Percentiles rank a stretch among this genome's conserved stretches.
Conservation (phyloP, 2,113 vertebrate genomes). For the Passer domesticus region DNA sequence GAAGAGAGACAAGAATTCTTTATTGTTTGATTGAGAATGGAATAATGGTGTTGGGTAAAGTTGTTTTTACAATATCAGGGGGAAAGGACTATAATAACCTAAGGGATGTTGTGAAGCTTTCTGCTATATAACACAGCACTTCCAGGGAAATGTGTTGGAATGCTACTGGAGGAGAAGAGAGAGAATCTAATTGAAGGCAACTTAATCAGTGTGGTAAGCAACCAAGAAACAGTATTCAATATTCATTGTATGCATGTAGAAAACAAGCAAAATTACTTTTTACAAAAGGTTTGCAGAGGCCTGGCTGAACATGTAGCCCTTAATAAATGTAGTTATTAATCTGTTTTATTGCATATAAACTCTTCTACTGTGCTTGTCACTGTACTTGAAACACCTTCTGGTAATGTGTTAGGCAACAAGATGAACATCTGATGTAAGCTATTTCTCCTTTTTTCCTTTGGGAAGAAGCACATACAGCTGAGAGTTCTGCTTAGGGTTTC, state of each 20-base stretch:
- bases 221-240: constrained; percentile 21
- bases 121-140: background rate
- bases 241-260: background rate
- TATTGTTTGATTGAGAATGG: background rate
- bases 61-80: background rate
- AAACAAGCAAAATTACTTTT: constrained; percentile 23
- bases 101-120: background rate
- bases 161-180: background rate
- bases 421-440: constrained; percentile 4
- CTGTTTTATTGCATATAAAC: background rate
- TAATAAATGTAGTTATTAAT: constrained; percentile 23
- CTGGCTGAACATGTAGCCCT: background rate
- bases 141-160: background rate
- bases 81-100: background rate
- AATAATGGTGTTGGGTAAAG: background rate
- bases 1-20: background rate
- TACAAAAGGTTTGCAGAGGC: background rate
- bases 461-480: background rate
- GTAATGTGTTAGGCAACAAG: background rate
- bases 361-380: background rate
- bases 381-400: background rate
- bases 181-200: constrained; percentile 10
- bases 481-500: background rate
- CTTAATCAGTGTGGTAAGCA: background rate
- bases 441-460: constrained; percentile 6